Conservation (phyloP, 1,140 invertebrate genomes). For the Neodiprion fabricii region DNA sequence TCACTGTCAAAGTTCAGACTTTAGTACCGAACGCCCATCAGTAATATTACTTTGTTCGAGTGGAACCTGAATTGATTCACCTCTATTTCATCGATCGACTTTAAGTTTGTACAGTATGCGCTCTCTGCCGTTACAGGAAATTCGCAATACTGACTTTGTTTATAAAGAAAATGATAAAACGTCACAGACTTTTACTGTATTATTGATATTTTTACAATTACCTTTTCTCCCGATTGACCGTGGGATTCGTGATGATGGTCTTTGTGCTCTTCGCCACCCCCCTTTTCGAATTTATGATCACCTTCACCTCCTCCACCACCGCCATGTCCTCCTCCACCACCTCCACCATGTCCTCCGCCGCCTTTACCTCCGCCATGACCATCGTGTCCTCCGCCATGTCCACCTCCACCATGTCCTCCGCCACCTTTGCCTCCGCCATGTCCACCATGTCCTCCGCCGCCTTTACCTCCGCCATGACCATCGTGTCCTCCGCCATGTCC, state of each 20-base stretch:
- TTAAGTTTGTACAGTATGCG: background rate
- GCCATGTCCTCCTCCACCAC: slow-evolving; percentile 23
- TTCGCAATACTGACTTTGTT: no score
- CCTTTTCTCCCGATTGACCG: slow-evolving; percentile 52
- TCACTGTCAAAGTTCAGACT: no score
- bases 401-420: slow-evolving; percentile 24
- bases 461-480: slow-evolving; percentile 17
- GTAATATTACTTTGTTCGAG: slow-evolving; percentile 16
- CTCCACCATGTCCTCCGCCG: slow-evolving; percentile 20
- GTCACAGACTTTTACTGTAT: background rate
- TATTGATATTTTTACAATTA: slow-evolving; percentile 20
- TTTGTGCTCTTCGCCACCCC: slow-evolving; percentile 41
- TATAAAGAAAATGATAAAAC: background rate
- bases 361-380: slow-evolving; percentile 18
- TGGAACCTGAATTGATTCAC: slow-evolving; percentile 12
- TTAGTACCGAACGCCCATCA: no score
- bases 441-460: slow-evolving; percentile 20
- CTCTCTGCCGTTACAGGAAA: background rate
- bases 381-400: slow-evolving; percentile 9
- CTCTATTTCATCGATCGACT: background rate
- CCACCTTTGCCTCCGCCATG: slow-evolving; percentile 22
- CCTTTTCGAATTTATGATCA: slow-evolving; percentile 43
- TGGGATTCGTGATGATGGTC: slow-evolving; percentile 42
- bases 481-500: slow-evolving; percentile 10
- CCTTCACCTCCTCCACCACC: slow-evolving; percentile 11